Evolutionary conservation across 2,888 invertebrate genomes (phyloP).

Genomic region (Eupithecia subumbrata): DNA sequence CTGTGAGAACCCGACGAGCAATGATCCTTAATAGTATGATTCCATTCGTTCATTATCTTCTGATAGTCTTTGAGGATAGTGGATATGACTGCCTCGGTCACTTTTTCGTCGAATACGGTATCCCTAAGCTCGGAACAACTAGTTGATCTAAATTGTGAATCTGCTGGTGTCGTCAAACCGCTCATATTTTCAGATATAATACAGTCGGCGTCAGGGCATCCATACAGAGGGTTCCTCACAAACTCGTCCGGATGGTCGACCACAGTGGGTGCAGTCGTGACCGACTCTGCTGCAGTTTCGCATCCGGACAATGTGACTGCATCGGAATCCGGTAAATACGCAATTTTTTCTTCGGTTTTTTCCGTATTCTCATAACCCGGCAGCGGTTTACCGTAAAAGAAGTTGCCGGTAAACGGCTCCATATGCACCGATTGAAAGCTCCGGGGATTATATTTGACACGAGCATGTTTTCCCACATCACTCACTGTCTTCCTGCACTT

Average conservation of each 20-base stretch:
- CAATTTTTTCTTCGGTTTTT: constrained; percentile 75
- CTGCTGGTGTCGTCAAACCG: constrained; percentile 64
- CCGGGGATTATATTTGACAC: constrained; percentile 68
- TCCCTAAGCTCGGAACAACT: constrained; percentile 75
- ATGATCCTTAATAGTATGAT: constrained; percentile 73
- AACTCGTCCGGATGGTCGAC: constrained; percentile 69
- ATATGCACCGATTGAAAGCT: constrained; percentile 73
- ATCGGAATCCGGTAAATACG: constrained; percentile 77
- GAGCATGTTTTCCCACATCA: constrained; percentile 70
- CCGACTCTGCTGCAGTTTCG: constrained; percentile 67
- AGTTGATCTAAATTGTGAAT: constrained; percentile 73
- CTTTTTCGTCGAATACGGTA: constrained; percentile 64
- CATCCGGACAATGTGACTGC: constrained; percentile 70
- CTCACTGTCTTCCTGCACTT: constrained; percentile 75
- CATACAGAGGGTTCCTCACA: constrained; percentile 75
- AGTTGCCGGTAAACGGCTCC: constrained; percentile 79
- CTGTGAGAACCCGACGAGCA: constrained; percentile 63
- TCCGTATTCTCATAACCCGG: constrained; percentile 69
- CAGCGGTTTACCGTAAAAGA: constrained; percentile 77
- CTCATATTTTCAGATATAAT: constrained; percentile 64
- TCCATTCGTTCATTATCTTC: constrained; percentile 81
- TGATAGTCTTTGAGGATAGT: constrained; percentile 76
- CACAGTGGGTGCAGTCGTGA: constrained; percentile 68
- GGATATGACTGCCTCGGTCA: constrained; percentile 60
- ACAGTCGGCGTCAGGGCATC: constrained; percentile 67